A percentile compares a stretch with the other conserved stretches of the same genome.
Evolutionary conservation across 2,113 vertebrate genomes (phyloP).

Genomic region (Ovibos moschatus): DNA sequence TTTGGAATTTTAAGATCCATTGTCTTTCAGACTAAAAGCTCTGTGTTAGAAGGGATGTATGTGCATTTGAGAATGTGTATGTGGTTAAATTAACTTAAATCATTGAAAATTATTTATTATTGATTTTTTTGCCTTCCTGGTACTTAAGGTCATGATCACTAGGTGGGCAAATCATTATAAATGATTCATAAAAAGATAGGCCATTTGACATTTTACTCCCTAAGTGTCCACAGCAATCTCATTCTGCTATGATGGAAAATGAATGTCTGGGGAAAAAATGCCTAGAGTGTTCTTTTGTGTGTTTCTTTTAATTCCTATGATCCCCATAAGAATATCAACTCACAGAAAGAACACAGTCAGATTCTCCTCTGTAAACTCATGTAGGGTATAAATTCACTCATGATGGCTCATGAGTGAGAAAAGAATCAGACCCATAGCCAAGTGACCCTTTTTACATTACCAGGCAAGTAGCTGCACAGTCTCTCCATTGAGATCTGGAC

Average conservation of each 20-base stretch:
- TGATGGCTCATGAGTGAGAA: background rate
- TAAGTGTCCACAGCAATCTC: slow-evolving; percentile 56
- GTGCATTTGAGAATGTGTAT: background rate
- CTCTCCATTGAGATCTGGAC: slow-evolving; percentile 73
- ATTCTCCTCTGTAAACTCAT: background rate
- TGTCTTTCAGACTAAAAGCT: background rate
- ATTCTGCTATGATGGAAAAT: slow-evolving; percentile 7
- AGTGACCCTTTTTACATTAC: slow-evolving; percentile 50
- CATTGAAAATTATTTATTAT: background rate
- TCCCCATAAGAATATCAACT: background rate
- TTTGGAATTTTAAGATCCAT: background rate
- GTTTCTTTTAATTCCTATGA: background rate
- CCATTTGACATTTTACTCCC: background rate
- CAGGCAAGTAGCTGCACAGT: slow-evolving; percentile 83
- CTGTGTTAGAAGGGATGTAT: background rate
- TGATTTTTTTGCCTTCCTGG: slow-evolving; percentile 11
- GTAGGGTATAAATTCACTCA: background rate
- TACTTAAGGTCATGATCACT: background rate
- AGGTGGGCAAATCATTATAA: background rate
- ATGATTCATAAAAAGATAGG: slow-evolving; percentile 50
- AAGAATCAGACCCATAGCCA: background rate
- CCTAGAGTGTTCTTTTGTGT: background rate
- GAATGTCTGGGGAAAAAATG: background rate
- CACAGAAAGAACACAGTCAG: background rate
- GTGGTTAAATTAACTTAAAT: background rate